Percentiles rank a stretch among this genome's conserved stretches.
Conservation (phyloP, 2,797 vertebrate species). For the Oophaga sylvatica region DNA sequence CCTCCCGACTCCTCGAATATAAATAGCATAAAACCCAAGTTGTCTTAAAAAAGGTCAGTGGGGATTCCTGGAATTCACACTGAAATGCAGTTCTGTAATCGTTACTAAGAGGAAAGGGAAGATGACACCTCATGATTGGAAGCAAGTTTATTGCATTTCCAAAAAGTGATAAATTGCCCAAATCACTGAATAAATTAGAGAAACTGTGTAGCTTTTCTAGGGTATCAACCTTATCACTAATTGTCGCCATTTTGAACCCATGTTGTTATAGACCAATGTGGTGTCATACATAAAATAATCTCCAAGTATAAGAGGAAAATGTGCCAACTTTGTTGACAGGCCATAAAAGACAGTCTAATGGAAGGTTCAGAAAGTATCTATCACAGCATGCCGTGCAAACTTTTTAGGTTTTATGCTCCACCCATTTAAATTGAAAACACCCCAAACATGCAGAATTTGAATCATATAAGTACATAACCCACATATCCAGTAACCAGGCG, state of each 20-base stretch:
- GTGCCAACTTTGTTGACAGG: too few relatives aligned
- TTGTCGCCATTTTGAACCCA: neutral
- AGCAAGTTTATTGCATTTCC: neutral
- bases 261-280: neutral
- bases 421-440: too few relatives aligned
- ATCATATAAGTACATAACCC: too few relatives aligned
- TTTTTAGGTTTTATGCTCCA: too few relatives aligned
- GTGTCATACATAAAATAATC: too few relatives aligned
- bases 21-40: slow-evolving; percentile 15
- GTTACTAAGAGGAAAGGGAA: neutral
- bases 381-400: too few relatives aligned
- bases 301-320: too few relatives aligned
- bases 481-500: too few relatives aligned
- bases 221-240: neutral
- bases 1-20: slow-evolving; percentile 13
- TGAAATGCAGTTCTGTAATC: slow-evolving; percentile 1
- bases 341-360: too few relatives aligned
- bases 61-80: slow-evolving; percentile 12
- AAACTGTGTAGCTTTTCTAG: neutral
- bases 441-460: too few relatives aligned
- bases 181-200: neutral
- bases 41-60: neutral
- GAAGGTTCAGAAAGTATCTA: too few relatives aligned
- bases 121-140: neutral
- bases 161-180: neutral